Evolutionary conservation across 2,888 invertebrate genomes (phyloP).

Genomic region (Papilio demoleus): DNA sequence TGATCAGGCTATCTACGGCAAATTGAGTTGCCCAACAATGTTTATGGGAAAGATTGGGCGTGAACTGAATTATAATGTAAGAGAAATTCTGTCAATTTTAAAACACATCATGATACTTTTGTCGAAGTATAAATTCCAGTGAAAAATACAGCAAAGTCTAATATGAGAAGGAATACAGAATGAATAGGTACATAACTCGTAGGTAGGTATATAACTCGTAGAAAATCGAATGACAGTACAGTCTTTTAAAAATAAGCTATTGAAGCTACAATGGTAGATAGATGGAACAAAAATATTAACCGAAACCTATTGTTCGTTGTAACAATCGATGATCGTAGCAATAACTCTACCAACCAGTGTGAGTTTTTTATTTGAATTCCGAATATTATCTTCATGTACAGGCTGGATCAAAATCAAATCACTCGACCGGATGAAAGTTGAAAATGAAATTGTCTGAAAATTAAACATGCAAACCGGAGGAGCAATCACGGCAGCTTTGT

Average conservation of each 20-base stretch:
- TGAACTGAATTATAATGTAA: slow-evolving; percentile 63
- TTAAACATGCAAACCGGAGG: slow-evolving; percentile 76
- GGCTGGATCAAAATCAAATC: slow-evolving; percentile 17
- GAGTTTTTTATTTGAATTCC: neutral
- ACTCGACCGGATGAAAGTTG: slow-evolving; percentile 42
- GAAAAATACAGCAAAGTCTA: neutral
- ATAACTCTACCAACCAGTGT: neutral
- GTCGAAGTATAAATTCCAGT: neutral
- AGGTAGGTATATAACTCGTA: too few species aligned
- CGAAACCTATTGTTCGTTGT: neutral
- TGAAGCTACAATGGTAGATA: too few species aligned
- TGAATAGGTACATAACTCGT: too few species aligned
- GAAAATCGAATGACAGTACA: too few species aligned
- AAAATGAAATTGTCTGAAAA: slow-evolving; percentile 77
- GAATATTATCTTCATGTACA: neutral
- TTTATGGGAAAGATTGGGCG: slow-evolving; percentile 74
- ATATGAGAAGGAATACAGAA: too few species aligned
- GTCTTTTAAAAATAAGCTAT: too few species aligned
- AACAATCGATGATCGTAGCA: neutral
- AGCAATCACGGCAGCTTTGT: slow-evolving; percentile 76
- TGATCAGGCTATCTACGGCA: slow-evolving; percentile 75
- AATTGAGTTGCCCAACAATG: slow-evolving; percentile 77
- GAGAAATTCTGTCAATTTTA: slow-evolving; percentile 50
- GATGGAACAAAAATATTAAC: neutral
- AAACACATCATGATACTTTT: neutral